phyloP scores from a whole-genome alignment of 2,113 vertebrate genomes.

The Onychostruthus taczanowskii region DNA sequence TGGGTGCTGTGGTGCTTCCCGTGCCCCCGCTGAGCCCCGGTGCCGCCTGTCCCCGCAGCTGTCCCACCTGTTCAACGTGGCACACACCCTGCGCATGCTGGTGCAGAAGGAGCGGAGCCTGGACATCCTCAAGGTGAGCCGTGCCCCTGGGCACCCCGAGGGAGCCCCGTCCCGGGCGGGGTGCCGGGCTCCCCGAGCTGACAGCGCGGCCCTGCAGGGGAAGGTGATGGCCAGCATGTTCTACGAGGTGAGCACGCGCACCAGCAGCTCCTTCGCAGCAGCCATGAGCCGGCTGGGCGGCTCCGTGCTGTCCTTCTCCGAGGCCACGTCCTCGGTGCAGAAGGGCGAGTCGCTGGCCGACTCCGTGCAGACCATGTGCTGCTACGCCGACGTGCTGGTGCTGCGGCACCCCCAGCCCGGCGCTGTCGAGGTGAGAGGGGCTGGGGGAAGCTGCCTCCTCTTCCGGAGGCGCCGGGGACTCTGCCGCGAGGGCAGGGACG shows the following conservation, averaged over 20 bases:
- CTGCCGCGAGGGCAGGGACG: fast-evolving
- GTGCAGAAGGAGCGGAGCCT: conserved; percentile 93
- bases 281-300: conserved; percentile 95
- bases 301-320: conserved; percentile 87
- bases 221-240: conserved; percentile 98
- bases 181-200: fast-evolving
- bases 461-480: fast-evolving
- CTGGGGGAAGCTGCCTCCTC: fast-evolving
- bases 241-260: conserved; percentile 94
- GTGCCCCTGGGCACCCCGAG: fast-evolving
- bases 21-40: not conserved
- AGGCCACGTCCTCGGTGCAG: conserved; percentile 91
- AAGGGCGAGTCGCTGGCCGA: conserved; percentile 93
- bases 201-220: conserved; percentile 66
- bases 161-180: fast-evolving
- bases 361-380: conserved; percentile 96
- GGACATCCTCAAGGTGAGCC: conserved; percentile 90
- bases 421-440: conserved; percentile 85
- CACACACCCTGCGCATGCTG: conserved; percentile 88
- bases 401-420: conserved; percentile 90
- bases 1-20: fast-evolving
- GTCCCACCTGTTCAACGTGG: conserved; percentile 93
- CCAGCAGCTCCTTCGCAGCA: conserved; percentile 91
- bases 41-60: conserved; percentile 69
- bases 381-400: conserved; percentile 91